Base-by-base conservation (phyloP, 1,140 invertebrate genomes). In the Schmidtea mediterranea region DNA sequence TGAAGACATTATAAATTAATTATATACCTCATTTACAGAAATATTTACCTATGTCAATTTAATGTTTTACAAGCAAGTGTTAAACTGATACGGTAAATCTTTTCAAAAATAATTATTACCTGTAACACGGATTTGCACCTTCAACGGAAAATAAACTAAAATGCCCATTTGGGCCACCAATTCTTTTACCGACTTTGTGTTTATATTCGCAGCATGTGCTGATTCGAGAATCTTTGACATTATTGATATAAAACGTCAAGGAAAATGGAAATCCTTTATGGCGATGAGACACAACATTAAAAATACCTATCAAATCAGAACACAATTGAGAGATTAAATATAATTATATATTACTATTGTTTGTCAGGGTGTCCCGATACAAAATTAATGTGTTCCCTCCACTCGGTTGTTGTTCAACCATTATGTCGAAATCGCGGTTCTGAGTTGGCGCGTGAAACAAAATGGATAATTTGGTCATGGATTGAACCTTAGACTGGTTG, bases 151-250 rank as follows among this genome's bases (percentile, higher is more conserved):
- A 45, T 3, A 67, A 48, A 47, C 54, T 55, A 50, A 68, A 68
- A 43, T 63, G 61, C 13, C 65, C 63, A 46, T 57, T 53, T 37
- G 58, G 57, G 3, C 63, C 62, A 8, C 64, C 65, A 16, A 68
- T 55, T 43, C 56, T 55, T 10, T 52, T 52, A 13, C 62, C 62
- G 12, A 55, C 52, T 13, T 48, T 51, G 51, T 67, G 64, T 41
- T 61, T 58, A 48, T 60, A 65, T 52, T 68, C 66, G 52, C 66
- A 68, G 54, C 66, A 68, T 2, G 59, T 59, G 50, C 62, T 66
- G 24, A 68, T 54, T 24, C 61, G 54, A 32, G 54, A 56, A 53
- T 65, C 58, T 23, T 59, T 51, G 21, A 59, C 49, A 15, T 62
- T 60, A 51, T 67, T 61, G 6, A 66, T 52, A 51, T 63, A 66